Percentiles rank a stretch among this genome's conserved stretches.
Evolutionary conservation across 2,113 vertebrate genomes (phyloP).

Genomic region (Silurus glanis): DNA sequence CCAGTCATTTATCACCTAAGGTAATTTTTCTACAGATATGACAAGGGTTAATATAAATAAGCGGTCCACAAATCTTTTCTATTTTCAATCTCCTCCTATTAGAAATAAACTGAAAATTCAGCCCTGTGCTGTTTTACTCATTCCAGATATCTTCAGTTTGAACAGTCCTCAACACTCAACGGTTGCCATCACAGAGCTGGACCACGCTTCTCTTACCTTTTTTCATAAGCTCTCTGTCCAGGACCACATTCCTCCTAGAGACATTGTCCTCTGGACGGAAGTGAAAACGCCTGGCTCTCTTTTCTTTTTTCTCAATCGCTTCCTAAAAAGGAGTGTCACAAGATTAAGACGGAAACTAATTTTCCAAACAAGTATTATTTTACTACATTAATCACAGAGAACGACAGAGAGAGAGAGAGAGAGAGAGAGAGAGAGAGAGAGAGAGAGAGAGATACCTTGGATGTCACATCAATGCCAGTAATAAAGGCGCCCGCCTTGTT

Average conservation of each 20-base stretch:
- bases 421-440: no score
- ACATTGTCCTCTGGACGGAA: conserved; percentile 84
- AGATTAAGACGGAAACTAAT: not conserved
- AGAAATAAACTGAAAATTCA: not conserved
- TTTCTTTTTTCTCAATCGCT: conserved; percentile 94
- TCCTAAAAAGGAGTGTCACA: conserved; percentile 72
- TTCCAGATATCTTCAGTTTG: not conserved
- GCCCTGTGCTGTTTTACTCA: not conserved
- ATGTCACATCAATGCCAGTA: conserved; percentile 96
- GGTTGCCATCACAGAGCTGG: not conserved
- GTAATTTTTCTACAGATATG: not conserved
- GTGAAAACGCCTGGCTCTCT: conserved; percentile 91
- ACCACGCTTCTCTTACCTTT: conserved; percentile 76
- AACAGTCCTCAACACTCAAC: not conserved
- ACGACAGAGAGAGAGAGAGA: no score
- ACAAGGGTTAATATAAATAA: not conserved
- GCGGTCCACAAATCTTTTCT: no score
- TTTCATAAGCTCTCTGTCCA: conserved; percentile 89
- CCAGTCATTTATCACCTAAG: no score
- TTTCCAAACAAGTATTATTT: no score
- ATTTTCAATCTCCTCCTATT: not conserved
- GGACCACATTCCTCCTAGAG: conserved; percentile 80
- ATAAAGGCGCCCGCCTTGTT: conserved; percentile 98
- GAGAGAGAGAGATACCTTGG: conserved; percentile 77
- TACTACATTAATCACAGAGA: no score